Evolutionary conservation across 2,888 invertebrate species (phyloP), one percentile per base, ranked within the genome.

Genomic region (Pristionchus exspectatus): DNA sequence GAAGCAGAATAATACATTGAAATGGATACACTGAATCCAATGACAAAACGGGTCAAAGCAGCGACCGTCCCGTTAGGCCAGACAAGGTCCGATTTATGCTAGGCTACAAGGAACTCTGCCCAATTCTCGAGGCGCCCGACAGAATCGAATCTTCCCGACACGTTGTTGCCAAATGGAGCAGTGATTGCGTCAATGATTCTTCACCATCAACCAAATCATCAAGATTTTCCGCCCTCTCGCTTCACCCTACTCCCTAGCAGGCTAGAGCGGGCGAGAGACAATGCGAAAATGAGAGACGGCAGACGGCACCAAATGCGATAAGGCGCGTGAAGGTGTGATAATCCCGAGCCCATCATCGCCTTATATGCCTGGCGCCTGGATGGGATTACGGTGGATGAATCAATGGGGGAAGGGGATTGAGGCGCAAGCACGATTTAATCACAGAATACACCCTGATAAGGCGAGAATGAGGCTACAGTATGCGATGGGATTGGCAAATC

Each of bases 161-260:
- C 74, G 7, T 7, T 24, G 33, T 81, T 50, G 81, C 81, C 81
- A 81, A 77, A 77, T 77, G 44, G 44, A 33, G 38, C 21, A n/a
- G 54, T 54, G 24, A 81, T 30, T 81, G n/a, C 81, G 81, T 81
- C 81, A 81, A 81, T 74, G 74, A 33, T 27, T 81, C 38, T 54
- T 50, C 81, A 81, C 81, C 81, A 81, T 81, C 81, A 81, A 81
- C 81, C 81, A 81, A 81, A 81, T 81, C 81, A 81, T 81, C 81
- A 24, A 27, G n/a, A 18, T 44, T 16, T 5, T 5, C 81, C 14
- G 81, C 4, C 10, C 81, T 81, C 81, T 77, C 81, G 14, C 38
- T n/a, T 81, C 27, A 1, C 16, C 50, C n/a, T 27, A 27, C 44
- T 81, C 81, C n/a, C n/a, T 81, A 24, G 27, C 50, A 27, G 21